Percentiles rank a stretch among this genome's conserved stretches.
Conservation (phyloP, 2,888 invertebrate species). For the Sarcophaga variegata region DNA sequence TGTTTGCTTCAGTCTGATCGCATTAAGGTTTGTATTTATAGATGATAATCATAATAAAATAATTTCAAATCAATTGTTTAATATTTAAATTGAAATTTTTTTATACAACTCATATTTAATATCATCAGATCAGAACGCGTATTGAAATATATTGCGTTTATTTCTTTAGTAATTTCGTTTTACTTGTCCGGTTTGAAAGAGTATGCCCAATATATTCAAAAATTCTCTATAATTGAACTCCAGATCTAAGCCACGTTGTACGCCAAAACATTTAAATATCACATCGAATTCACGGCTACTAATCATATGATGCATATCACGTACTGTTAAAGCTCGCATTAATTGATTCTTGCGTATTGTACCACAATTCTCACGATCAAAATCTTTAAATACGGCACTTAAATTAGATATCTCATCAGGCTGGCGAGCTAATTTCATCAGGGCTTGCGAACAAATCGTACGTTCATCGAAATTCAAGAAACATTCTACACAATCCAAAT, state of each 20-base stretch:
- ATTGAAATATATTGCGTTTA: background rate
- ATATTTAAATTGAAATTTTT: background rate
- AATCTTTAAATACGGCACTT: conserved; percentile 87
- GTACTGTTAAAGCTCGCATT: conserved; percentile 85
- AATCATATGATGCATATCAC: conserved; percentile 85
- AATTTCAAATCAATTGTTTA: background rate
- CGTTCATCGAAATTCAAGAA: conserved; percentile 90
- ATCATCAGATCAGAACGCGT: background rate
- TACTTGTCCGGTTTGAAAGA: conserved; percentile 84
- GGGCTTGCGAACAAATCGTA: conserved; percentile 84
- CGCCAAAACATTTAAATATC: conserved; percentile 89
- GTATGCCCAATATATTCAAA: conserved; percentile 86
- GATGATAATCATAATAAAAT: no score
- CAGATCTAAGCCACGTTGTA: conserved; percentile 84
- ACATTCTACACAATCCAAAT: conserved; percentile 84
- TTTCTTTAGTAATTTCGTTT: conserved; percentile 76
- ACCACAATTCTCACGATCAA: conserved; percentile 86
- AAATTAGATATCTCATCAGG: conserved; percentile 87
- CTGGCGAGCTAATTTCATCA: conserved; percentile 86
- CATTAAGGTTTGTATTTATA: no score
- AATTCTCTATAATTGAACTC: conserved; percentile 89
- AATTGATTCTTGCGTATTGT: conserved; percentile 86
- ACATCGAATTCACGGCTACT: conserved; percentile 87
- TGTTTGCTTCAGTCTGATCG: no score
- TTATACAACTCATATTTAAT: background rate